A percentile compares a stretch with the other conserved stretches of the same genome.
phyloP scores from a whole-genome alignment of 2,113 vertebrate species.

The Romanogobio albipinnatus region DNA sequence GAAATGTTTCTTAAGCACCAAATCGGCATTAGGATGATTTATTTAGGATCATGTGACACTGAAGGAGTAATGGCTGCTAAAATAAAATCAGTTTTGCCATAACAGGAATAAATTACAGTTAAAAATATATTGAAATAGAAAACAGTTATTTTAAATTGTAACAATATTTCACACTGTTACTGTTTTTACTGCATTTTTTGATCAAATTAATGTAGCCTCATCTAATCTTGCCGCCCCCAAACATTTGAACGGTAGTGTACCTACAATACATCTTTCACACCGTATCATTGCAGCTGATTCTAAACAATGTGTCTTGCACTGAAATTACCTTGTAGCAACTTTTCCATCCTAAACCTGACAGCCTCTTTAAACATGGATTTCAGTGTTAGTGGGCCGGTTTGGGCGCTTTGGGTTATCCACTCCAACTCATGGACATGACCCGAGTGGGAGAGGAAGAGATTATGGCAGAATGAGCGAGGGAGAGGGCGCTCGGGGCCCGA shows the following conservation, averaged over 20 bases:
- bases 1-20: neutral
- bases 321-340: neutral
- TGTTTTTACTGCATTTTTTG: neutral
- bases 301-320: neutral
- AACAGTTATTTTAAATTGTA: neutral
- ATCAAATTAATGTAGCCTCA: neutral
- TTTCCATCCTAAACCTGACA: neutral
- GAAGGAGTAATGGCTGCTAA: neutral
- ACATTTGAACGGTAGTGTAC: neutral
- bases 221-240: neutral
- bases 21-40: neutral
- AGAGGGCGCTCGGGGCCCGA: conserved; percentile 51
- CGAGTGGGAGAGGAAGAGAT: conserved; percentile 50
- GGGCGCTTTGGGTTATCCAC: conserved; percentile 44
- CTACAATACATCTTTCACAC: neutral
- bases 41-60: neutral
- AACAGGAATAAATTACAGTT: neutral
- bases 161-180: neutral
- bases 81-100: neutral
- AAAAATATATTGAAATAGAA: neutral
- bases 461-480: conserved; percentile 53
- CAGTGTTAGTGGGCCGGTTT: conserved; percentile 23
- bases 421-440: conserved; percentile 49
- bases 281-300: neutral
- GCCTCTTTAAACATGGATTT: conserved; percentile 46